Percentiles rank a stretch among this genome's conserved stretches.
These are phyloP conservation scores for Eledona agricola DNA, from an alignment of 2,888 invertebrate species.

Conservation along the genomic window DNA sequence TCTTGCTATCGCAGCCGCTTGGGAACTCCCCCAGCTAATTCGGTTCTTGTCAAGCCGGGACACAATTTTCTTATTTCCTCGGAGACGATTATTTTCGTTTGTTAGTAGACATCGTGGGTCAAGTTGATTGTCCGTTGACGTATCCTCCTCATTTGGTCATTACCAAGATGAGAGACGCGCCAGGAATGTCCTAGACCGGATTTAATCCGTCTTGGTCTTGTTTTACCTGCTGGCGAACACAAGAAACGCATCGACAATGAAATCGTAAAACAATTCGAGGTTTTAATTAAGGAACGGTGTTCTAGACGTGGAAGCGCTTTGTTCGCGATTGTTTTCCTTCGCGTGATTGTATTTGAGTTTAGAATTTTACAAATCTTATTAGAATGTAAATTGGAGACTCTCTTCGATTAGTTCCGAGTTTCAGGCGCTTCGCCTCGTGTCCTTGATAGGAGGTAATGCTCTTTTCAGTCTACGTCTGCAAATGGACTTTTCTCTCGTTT, in stretches of 20 bases:
- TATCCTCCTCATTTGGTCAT: constrained; percentile 29
- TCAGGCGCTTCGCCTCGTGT: constrained; percentile 8
- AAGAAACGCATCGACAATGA: constrained; percentile 2
- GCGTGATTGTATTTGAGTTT: too few species aligned
- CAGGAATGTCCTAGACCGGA: constrained; percentile 17
- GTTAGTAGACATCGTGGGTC: constrained; percentile 18
- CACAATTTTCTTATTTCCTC: constrained; percentile 5
- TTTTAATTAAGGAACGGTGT: too few species aligned
- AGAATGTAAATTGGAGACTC: constrained; percentile 18
- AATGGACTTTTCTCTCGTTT: constrained; percentile 26
- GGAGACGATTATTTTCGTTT: not conserved
- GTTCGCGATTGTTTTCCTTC: too few species aligned
- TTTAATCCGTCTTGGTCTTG: constrained; percentile 16
- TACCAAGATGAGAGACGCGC: constrained; percentile 34
- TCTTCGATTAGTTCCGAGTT: constrained; percentile 14
- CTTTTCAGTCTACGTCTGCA: constrained; percentile 17
- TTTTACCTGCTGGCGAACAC: constrained; percentile 18
- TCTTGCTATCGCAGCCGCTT: constrained; percentile 4
- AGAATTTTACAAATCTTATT: too few species aligned
- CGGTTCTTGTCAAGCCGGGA: constrained; percentile 1
- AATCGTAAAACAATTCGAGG: not conserved
- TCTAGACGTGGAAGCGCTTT: too few species aligned
- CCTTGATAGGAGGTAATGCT: constrained; percentile 30
- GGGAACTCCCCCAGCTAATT: too few species aligned
- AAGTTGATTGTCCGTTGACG: constrained; percentile 35